A percentile compares a stretch with the other conserved stretches of the same genome.
Conservation (phyloP, 2,797 vertebrate genomes). For the Otolemur crassicaudatus region DNA sequence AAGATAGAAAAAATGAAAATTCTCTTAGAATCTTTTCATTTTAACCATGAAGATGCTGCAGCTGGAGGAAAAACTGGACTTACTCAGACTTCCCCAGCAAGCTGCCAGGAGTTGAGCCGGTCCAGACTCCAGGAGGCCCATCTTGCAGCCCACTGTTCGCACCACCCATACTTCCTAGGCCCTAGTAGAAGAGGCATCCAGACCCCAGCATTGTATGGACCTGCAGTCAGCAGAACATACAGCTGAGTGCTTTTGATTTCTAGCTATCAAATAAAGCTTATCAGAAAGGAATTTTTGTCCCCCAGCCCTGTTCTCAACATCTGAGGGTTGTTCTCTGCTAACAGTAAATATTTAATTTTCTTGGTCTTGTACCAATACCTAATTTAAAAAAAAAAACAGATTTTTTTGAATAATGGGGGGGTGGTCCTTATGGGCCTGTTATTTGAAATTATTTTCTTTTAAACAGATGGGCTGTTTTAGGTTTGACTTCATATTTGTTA, state of each 20-base stretch:
- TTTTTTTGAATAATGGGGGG: conserved; percentile 67
- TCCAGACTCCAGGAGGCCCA: neutral
- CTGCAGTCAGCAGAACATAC: neutral
- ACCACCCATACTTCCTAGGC: neutral
- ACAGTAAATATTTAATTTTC: conserved; percentile 81
- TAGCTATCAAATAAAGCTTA: conserved; percentile 84
- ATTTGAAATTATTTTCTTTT: conserved; percentile 82
- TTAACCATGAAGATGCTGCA: neutral
- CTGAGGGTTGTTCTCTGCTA: conserved; percentile 76
- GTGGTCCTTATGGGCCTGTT: conserved; percentile 61
- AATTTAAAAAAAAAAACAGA: conserved; percentile 72
- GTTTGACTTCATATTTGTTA: conserved; percentile 76
- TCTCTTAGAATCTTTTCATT: neutral
- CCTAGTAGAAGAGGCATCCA: conserved; percentile 38
- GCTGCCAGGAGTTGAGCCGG: neutral
- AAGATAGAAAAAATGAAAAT: neutral
- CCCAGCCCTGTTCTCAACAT: conserved; percentile 71
- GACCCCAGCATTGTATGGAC: neutral
- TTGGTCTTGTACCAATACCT: conserved; percentile 38
- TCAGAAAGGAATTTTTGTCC: conserved; percentile 84
- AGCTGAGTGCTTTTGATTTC: conserved; percentile 61
- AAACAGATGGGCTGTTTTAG: conserved; percentile 71
- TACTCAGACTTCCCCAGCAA: neutral
- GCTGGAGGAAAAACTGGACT: neutral
- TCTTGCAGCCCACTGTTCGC: neutral